These are phyloP conservation scores for Eugnorisma glareosa DNA, from an alignment of 2,888 invertebrate genomes.

Conservation along the genomic window DNA sequence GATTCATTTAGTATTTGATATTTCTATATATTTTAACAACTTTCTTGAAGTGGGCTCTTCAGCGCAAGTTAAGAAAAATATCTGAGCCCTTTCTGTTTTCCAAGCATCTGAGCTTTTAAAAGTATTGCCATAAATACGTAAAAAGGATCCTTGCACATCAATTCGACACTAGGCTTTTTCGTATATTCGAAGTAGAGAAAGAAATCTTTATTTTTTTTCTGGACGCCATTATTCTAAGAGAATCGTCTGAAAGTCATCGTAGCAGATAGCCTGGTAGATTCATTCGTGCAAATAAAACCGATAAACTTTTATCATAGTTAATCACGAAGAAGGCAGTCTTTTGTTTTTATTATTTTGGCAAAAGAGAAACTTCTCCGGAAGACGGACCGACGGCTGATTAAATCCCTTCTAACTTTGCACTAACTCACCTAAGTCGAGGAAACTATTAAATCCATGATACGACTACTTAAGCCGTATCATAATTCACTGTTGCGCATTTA, in stretches of 20 bases:
- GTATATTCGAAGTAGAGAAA: conserved; percentile 6
- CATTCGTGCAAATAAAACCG: conserved; percentile 48
- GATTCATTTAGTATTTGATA: neutral
- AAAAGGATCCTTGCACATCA: conserved; percentile 17
- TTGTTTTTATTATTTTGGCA: conserved; percentile 53
- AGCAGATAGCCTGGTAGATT: conserved; percentile 19
- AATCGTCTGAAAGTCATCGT: conserved; percentile 23
- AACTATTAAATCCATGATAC: conserved; percentile 55
- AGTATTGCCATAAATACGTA: conserved; percentile 29
- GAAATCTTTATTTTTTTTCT: conserved; percentile 16
- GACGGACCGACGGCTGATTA: conserved; percentile 45
- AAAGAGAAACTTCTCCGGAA: conserved; percentile 46
- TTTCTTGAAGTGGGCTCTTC: conserved; percentile 13
- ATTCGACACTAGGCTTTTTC: conserved; percentile 17
- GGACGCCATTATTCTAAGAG: conserved; percentile 10
- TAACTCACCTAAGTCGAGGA: conserved; percentile 39
- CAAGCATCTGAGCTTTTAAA: conserved; percentile 16
- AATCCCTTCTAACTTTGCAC: conserved; percentile 52
- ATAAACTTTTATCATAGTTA: conserved; percentile 49
- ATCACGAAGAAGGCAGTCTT: conserved; percentile 40
- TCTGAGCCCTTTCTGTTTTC: conserved; percentile 3
- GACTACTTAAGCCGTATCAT: conserved; percentile 50
- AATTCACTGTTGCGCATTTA: conserved; percentile 45
- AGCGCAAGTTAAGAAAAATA: conserved; percentile 24
- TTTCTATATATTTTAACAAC: neutral